A percentile compares a stretch with the other conserved stretches of the same genome.
Conservation (phyloP, 1,140 invertebrate genomes). For the Scylla paramamosain region DNA sequence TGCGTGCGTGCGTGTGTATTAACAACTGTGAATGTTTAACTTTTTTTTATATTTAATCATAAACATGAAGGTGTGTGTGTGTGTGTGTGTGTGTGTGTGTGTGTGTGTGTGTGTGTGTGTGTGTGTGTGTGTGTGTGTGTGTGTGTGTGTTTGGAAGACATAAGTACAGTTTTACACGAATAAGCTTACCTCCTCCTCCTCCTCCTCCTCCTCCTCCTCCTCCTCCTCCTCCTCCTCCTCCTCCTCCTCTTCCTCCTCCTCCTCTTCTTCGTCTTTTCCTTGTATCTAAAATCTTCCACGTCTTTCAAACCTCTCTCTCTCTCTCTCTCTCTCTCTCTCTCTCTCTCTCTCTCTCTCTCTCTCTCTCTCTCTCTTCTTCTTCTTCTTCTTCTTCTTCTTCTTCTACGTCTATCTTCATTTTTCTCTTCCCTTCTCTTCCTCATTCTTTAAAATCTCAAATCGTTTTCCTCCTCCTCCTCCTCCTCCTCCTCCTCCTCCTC, state of each 20-base stretch:
- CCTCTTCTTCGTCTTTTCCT: neutral
- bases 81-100: constrained; percentile 42
- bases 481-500: neutral
- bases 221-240: neutral
- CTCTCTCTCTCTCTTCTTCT: neutral
- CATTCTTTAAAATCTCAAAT: no score
- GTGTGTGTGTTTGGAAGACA: neutral
- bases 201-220: neutral
- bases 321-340: neutral
- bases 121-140: constrained; percentile 22
- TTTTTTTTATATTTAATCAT: neutral
- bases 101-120: constrained; percentile 39
- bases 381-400: neutral
- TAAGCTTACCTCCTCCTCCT: neutral
- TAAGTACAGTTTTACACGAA: neutral
- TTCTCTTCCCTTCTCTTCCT: neutral
- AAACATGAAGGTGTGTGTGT: neutral
- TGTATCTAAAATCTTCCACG: neutral
- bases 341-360: neutral
- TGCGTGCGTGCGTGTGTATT: no score
- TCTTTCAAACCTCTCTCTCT: neutral
- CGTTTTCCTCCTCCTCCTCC: neutral
- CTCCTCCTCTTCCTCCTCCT: neutral
- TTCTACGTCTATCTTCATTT: neutral
- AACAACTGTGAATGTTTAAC: no score